phyloP scores from a whole-genome alignment of 1,140 invertebrate genomes.

The Caligus rogercresseyi region DNA sequence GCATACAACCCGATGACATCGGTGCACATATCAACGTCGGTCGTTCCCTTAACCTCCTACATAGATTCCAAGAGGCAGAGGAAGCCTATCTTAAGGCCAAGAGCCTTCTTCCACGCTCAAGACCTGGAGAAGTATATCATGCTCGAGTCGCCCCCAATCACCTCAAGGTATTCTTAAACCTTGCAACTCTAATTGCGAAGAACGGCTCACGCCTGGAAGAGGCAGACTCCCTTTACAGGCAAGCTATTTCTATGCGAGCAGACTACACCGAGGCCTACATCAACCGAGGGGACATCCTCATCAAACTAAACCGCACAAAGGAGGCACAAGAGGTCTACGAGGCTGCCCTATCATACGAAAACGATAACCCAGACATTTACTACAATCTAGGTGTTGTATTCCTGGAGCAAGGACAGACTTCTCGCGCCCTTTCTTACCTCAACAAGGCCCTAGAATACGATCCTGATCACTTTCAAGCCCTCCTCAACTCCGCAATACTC shows the following conservation, averaged over 20 bases:
- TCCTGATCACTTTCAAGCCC: conserved; percentile 81
- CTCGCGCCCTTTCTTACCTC: conserved; percentile 72
- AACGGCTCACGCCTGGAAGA: conserved; percentile 78
- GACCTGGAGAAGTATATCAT: conserved; percentile 80
- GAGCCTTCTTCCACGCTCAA: conserved; percentile 66
- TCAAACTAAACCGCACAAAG: conserved; percentile 77
- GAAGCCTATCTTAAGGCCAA: conserved; percentile 77
- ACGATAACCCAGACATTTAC: conserved; percentile 87
- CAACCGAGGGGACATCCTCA: conserved; percentile 83
- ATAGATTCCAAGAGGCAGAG: conserved; percentile 76
- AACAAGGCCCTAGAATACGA: conserved; percentile 81
- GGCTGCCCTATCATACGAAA: conserved; percentile 74
- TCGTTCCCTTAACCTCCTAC: conserved; percentile 75
- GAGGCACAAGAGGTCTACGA: conserved; percentile 91
- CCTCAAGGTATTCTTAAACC: conserved; percentile 83
- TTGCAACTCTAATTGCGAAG: conserved; percentile 83
- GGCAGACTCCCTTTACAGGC: conserved; percentile 75
- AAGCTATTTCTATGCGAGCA: conserved; percentile 88
- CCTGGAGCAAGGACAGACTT: conserved; percentile 72
- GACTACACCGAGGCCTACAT: conserved; percentile 96
- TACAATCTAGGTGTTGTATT: conserved; percentile 91
- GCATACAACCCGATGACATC: conserved; percentile 82
- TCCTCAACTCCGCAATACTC: conserved; percentile 84
- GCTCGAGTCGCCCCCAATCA: conserved; percentile 88
- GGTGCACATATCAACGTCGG: conserved; percentile 93